Conservation (phyloP, 2,113 vertebrate genomes). For the Chelonoidis abingdonii region DNA sequence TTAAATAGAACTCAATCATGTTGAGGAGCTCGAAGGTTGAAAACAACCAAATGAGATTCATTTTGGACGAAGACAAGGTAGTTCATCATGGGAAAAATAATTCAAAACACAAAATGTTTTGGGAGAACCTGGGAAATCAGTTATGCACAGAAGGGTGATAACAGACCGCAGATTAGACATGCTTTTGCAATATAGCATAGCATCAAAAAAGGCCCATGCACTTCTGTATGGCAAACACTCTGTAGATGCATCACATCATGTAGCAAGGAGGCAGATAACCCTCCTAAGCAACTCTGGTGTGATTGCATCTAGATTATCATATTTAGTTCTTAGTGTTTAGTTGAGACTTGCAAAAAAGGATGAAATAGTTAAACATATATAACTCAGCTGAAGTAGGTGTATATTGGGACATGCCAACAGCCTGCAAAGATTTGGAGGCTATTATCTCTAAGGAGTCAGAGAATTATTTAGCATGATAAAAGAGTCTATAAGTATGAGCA, state of each 20-base stretch:
- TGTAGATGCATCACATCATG: neutral
- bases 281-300: neutral
- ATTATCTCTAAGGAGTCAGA: too few species aligned
- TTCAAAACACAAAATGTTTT: neutral
- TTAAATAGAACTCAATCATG: neutral
- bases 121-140: neutral
- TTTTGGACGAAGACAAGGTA: neutral
- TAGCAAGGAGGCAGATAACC: neutral
- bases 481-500: neutral
- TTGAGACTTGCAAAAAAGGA: too few species aligned
- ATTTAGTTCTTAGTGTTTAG: too few species aligned
- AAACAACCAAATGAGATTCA: neutral
- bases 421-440: too few species aligned
- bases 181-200: neutral
- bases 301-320: neutral
- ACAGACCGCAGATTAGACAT: neutral
- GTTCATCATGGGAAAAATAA: neutral
- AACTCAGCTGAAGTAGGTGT: too few species aligned
- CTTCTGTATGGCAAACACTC: neutral
- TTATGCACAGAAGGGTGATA: neutral
- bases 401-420: too few species aligned
- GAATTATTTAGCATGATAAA: too few species aligned
- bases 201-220: neutral
- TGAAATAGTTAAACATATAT: too few species aligned
- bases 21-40: neutral